Conservation (phyloP, 2,797 vertebrate species). For the Cephalopachus bancanus region DNA sequence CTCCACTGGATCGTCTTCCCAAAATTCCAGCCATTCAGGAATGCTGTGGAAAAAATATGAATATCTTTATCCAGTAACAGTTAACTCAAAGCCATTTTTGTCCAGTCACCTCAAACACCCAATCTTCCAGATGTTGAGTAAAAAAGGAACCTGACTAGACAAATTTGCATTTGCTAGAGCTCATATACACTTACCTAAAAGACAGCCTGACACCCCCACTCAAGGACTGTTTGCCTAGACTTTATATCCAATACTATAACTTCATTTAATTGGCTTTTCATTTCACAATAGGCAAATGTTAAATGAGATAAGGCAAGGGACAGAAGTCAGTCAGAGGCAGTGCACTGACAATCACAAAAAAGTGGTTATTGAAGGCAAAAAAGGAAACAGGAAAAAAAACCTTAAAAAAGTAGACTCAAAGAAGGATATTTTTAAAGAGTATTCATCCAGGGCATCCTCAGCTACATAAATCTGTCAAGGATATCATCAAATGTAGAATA, state of each 20-base stretch:
- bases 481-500: not conserved
- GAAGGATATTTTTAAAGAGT: not conserved
- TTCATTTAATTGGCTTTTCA: slow-evolving; percentile 31
- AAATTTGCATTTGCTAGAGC: not conserved
- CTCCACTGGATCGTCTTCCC: slow-evolving; percentile 95
- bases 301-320: not conserved
- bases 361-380: not conserved
- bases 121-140: not conserved
- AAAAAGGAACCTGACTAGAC: not conserved
- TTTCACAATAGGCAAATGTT: not conserved
- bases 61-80: slow-evolving; percentile 51
- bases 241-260: not conserved
- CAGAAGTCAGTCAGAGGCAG: not conserved
- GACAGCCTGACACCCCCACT: not conserved
- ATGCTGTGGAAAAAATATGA: slow-evolving; percentile 85
- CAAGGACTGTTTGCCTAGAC: not conserved
- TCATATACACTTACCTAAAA: not conserved
- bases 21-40: slow-evolving; percentile 92
- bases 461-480: not conserved
- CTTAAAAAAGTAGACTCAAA: not conserved
- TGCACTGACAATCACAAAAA: not conserved
- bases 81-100: not conserved
- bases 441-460: not conserved
- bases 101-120: not conserved
- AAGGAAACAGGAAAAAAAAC: not conserved